Evolutionary conservation across 1,140 invertebrate species (phyloP), one percentile per base, ranked within the genome.

Genomic region (Macrotrachela quadricornifera): DNA sequence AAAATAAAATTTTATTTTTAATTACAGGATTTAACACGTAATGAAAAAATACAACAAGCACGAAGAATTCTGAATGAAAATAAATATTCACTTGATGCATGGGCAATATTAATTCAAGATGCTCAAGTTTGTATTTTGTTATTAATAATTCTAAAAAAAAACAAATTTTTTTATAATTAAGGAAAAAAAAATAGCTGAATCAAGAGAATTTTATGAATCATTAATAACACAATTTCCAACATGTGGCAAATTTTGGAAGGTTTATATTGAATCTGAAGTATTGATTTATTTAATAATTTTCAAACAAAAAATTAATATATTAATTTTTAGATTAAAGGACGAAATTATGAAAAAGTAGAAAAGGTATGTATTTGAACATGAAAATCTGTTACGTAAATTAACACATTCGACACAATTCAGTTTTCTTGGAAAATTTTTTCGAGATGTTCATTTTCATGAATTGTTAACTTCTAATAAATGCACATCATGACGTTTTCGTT

Each of bases 191-290:
- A 87, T 95, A 47, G 81, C 83, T 54, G 84, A 92, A 68, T 85
- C 90, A 11, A 74, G 91, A 46, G 75, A 78, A 10, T 77, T 94
- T 54, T 97, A 92, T 67, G 92, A 99, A 71, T 82, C 82, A 61
- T 73, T 99, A 1, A 83, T 97, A 1, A 70, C 74, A 14, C 84
- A 87, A 15, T 99, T 96, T 66, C 87, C 90, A 9, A 92, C 86
- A 39, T 83, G 86, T 43, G 92, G 90, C 1, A 77, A 87, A 56
- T 99, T 88, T 69, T 97, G 92, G 92, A 95, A 94, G 73, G 84
- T 92, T 58, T 97, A 94, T 71, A 96, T 99, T 62, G 92, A 97
- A 71, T 88, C 95, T 75, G 92, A 97, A 81, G 84, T 87, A 49
- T 15, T 1, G 21, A 16, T 14, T 13, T 6, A 6, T n/a, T 4